These are phyloP conservation scores for Drosophila paranaensis DNA, from an alignment of 2,888 invertebrate genomes.

Conservation along the genomic window DNA sequence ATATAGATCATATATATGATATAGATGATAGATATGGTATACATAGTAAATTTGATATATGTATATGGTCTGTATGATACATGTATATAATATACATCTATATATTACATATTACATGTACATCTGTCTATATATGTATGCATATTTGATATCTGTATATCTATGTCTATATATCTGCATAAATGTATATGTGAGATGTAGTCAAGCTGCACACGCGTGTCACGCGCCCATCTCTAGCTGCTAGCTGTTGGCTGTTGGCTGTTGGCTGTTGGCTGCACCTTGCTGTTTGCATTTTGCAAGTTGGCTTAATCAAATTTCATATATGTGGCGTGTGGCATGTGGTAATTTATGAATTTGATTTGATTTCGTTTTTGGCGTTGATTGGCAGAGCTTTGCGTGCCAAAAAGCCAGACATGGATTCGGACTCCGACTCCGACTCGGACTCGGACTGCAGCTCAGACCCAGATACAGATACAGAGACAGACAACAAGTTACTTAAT, in stretches of 20 bases:
- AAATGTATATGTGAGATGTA: too few species aligned
- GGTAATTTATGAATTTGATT: constrained; percentile 65
- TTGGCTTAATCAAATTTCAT: constrained; percentile 53
- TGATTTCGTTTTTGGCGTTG: constrained; percentile 68
- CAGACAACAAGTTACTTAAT: constrained; percentile 60
- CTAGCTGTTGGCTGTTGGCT: not conserved
- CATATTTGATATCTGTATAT: too few species aligned
- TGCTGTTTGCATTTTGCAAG: constrained; percentile 36
- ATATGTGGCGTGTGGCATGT: constrained; percentile 59
- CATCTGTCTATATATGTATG: too few species aligned
- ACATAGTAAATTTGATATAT: too few species aligned
- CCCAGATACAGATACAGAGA: not conserved
- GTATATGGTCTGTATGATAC: too few species aligned
- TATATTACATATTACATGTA: too few species aligned
- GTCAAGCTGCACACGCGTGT: too few species aligned
- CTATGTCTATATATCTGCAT: too few species aligned
- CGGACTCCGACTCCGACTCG: not conserved
- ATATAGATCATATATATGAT: too few species aligned
- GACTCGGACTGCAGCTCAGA: not conserved
- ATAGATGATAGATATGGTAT: too few species aligned
- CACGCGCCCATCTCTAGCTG: constrained; percentile 28
- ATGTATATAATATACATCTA: too few species aligned
- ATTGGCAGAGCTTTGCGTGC: constrained; percentile 60
- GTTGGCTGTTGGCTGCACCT: not conserved
- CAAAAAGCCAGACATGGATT: constrained; percentile 15